Conservation (phyloP, 1,140 invertebrate species). For the Drosophila ananassae region DNA sequence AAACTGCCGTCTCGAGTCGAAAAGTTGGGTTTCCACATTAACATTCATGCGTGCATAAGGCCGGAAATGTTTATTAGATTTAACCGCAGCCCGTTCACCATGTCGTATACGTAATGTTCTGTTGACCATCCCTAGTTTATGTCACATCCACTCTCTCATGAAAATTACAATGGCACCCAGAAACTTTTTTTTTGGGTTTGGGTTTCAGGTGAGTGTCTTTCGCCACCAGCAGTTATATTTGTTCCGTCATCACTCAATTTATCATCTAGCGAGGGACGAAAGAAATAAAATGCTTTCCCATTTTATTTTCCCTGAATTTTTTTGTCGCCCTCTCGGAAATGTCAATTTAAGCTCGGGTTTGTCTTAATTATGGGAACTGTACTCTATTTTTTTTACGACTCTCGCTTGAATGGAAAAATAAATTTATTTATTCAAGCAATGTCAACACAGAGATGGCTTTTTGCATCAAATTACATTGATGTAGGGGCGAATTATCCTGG, state of each 20-base stretch:
- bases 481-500: slow-evolving; percentile 59
- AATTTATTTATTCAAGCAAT: slow-evolving; percentile 50
- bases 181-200: neutral
- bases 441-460: slow-evolving; percentile 39
- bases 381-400: slow-evolving; percentile 13
- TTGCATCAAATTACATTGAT: slow-evolving; percentile 50
- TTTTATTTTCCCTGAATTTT: slow-evolving; percentile 19
- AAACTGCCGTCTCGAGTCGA: slow-evolving; percentile 52
- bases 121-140: slow-evolving; percentile 24
- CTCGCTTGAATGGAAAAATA: slow-evolving; percentile 2
- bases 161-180: slow-evolving; percentile 35
- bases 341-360: slow-evolving; percentile 44
- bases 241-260: slow-evolving; percentile 45
- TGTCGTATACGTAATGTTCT: slow-evolving; percentile 47
- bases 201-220: slow-evolving; percentile 23
- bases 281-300: slow-evolving; percentile 37
- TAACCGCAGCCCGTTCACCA: slow-evolving; percentile 56
- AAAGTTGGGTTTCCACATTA: slow-evolving; percentile 68
- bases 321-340: slow-evolving; percentile 24
- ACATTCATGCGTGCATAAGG: slow-evolving; percentile 73
- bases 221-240: slow-evolving; percentile 25
- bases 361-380: slow-evolving; percentile 56
- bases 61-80: slow-evolving; percentile 70
- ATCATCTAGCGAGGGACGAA: slow-evolving; percentile 25
- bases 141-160: slow-evolving; percentile 13